phyloP scores from a whole-genome alignment of 2,888 invertebrate genomes.

The Rhorus exstirpatorius region DNA sequence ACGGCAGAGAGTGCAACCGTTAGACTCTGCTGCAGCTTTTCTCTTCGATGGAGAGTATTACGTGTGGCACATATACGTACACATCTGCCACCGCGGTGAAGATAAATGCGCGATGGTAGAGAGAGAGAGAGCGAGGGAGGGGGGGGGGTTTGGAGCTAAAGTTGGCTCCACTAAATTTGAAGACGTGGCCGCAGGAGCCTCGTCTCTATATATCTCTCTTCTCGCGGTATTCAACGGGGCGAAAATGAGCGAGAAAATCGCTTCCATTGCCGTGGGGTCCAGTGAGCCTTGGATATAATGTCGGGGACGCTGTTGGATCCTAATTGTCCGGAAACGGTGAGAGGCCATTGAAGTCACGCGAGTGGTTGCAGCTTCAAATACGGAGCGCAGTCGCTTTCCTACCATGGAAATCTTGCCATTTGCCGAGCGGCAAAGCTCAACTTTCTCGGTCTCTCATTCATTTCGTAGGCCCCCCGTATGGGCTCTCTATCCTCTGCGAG shows the following conservation, averaged over 20 bases:
- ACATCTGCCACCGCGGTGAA: constrained; percentile 61
- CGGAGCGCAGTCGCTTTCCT: constrained; percentile 17
- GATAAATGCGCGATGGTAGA: constrained; percentile 67
- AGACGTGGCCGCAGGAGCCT: constrained; percentile 55
- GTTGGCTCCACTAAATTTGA: constrained; percentile 70
- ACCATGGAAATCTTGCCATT: constrained; percentile 32
- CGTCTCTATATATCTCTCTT: constrained; percentile 29
- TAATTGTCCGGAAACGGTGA: constrained; percentile 67
- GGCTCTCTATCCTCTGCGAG: constrained; percentile 29
- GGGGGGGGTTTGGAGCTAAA: constrained; percentile 49
- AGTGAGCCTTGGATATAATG: constrained; percentile 64
- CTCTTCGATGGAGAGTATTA: constrained; percentile 55
- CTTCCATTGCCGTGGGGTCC: constrained; percentile 30
- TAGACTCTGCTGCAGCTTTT: constrained; percentile 68
- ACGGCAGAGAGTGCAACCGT: constrained; percentile 65
- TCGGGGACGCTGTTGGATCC: constrained; percentile 49
- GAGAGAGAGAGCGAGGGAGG: constrained; percentile 47
- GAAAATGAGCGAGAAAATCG: constrained; percentile 59
- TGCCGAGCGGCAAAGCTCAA: neutral
- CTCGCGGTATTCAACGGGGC: constrained; percentile 39
- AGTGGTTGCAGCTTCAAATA: constrained; percentile 33
- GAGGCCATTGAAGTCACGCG: constrained; percentile 57
- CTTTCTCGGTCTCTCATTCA: constrained; percentile 30
- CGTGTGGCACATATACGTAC: constrained; percentile 63
- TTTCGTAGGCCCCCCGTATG: constrained; percentile 21